A percentile compares a stretch with the other conserved stretches of the same genome.
Conservation (phyloP, 92 coral and sea anemone species). For the Pocillopora grandis region DNA sequence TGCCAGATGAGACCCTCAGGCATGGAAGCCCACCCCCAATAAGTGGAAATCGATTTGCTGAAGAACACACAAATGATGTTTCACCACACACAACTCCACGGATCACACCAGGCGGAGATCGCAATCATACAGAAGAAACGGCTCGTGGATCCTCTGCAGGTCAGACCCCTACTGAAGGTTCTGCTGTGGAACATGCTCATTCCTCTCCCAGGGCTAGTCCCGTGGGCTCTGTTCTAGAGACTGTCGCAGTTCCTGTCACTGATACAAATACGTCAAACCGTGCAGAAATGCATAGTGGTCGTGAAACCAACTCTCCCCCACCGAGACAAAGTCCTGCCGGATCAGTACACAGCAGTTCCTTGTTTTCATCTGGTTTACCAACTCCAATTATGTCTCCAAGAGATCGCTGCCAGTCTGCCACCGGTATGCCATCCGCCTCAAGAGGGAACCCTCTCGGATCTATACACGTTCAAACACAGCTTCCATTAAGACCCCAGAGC, state of each 20-base stretch:
- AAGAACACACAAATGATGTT: conserved; percentile 2
- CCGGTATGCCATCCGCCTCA: conserved; percentile 6
- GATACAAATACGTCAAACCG: background rate
- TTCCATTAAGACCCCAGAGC: conserved; percentile 35
- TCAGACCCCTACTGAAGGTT: conserved; percentile 9
- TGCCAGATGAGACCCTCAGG: conserved; percentile 12
- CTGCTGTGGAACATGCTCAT: conserved; percentile 8
- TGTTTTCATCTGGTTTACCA: conserved; percentile 37
- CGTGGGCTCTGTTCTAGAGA: conserved; percentile 37
- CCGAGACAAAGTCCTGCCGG: conserved; percentile 41
- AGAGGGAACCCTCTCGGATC: conserved; percentile 27
- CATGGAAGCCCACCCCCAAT: conserved; percentile 15
- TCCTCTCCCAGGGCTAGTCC: conserved; percentile 50
- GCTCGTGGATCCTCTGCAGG: background rate
- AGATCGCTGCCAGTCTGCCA: conserved; percentile 32
- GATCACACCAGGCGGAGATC: background rate
- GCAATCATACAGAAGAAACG: background rate
- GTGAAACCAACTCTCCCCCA: conserved; percentile 1
- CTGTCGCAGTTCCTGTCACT: background rate
- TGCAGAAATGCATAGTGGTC: background rate
- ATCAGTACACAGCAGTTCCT: conserved; percentile 35
- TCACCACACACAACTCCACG: conserved; percentile 5
- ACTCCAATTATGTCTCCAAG: conserved; percentile 47
- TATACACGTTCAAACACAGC: conserved; percentile 8
- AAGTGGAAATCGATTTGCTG: background rate